Conservation (phyloP, 2,888 invertebrate genomes). For the Caenorhabditis zanzibari region DNA sequence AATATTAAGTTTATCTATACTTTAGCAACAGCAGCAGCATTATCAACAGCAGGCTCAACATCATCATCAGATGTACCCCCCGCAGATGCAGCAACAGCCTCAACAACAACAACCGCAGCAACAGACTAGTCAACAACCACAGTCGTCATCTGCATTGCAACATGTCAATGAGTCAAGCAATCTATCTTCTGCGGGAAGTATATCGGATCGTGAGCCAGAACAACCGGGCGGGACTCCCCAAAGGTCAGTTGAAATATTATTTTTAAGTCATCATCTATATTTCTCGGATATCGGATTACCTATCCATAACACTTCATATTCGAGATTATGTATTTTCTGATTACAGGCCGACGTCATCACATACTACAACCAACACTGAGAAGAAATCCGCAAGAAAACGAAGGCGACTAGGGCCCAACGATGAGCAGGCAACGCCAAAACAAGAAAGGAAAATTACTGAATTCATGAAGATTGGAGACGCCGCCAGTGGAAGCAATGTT, state of each 20-base stretch:
- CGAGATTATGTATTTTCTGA: constrained; percentile 19
- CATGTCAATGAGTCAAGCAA: constrained; percentile 72
- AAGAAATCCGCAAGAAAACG: constrained; percentile 71
- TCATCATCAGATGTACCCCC: constrained; percentile 62
- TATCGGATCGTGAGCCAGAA: constrained; percentile 72
- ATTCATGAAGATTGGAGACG: constrained; percentile 63
- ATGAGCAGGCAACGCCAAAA: constrained; percentile 72
- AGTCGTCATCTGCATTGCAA: constrained; percentile 40
- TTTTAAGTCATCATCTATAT: not conserved
- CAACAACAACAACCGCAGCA: constrained; percentile 44
- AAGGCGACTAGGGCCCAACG: constrained; percentile 28
- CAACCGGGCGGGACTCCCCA: constrained; percentile 66
- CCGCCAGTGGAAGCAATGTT: constrained; percentile 20
- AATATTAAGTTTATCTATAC: not conserved
- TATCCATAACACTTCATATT: not conserved
- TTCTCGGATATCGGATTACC: constrained; percentile 21
- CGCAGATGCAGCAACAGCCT: constrained; percentile 47
- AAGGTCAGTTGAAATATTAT: constrained; percentile 41
- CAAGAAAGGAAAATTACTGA: constrained; percentile 76
- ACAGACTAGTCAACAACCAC: constrained; percentile 21
- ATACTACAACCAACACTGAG: constrained; percentile 50
- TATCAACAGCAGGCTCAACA: constrained; percentile 49
- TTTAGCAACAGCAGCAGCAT: constrained; percentile 56
- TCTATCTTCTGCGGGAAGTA: constrained; percentile 75
- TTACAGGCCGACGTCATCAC: constrained; percentile 52